Percentiles rank a stretch among this genome's conserved stretches.
Conservation (phyloP, 2,113 vertebrate species). For the Cromileptes altivelis region DNA sequence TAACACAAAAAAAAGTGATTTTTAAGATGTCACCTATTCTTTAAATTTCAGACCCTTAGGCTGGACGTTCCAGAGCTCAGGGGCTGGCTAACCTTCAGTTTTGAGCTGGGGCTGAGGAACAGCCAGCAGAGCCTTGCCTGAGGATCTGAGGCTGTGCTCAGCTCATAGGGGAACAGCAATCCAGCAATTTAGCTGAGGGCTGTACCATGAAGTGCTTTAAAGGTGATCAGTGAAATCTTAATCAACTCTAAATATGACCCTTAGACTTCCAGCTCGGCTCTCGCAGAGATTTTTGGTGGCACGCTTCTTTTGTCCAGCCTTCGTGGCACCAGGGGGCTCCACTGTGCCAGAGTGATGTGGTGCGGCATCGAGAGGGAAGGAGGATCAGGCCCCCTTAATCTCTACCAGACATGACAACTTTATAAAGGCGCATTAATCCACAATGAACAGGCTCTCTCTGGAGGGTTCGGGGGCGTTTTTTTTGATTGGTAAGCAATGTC, state of each 20-base stretch:
- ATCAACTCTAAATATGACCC: not conserved
- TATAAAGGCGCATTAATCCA: slow-evolving; percentile 62
- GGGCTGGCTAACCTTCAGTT: no score
- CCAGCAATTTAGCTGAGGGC: no score
- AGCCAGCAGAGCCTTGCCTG: no score
- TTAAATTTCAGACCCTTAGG: no score
- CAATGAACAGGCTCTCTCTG: slow-evolving; percentile 39
- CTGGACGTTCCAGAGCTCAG: no score
- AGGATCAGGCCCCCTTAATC: slow-evolving; percentile 49
- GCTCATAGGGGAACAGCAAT: no score
- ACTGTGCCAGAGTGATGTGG: slow-evolving; percentile 29
- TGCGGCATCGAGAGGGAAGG: not conserved
- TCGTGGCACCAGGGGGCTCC: slow-evolving; percentile 45
- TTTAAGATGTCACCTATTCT: no score
- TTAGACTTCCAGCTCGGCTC: not conserved
- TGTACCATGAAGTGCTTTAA: no score
- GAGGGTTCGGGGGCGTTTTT: slow-evolving; percentile 26
- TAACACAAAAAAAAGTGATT: no score
- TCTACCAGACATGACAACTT: slow-evolving; percentile 60
- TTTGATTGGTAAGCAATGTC: slow-evolving; percentile 21
- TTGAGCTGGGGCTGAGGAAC: no score
- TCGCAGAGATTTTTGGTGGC: not conserved
- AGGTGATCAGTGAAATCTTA: no score
- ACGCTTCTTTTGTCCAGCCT: not conserved
- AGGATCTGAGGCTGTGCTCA: no score